phyloP scores from a whole-genome alignment of 2,113 vertebrate species.

The Melanostigma gelatinosum region DNA sequence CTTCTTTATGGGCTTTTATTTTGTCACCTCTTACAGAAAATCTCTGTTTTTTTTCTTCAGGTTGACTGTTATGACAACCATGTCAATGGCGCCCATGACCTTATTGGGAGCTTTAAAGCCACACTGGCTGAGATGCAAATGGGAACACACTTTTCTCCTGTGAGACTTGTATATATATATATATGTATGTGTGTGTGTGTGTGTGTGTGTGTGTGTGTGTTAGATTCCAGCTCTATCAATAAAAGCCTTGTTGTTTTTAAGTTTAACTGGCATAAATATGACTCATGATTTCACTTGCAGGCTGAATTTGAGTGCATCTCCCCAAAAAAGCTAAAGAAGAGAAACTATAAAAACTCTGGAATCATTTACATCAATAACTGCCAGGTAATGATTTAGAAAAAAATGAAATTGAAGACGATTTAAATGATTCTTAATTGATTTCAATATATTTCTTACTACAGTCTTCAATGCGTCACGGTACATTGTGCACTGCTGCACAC shows the following conservation, averaged over 20 bases:
- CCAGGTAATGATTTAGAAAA: slow-evolving; percentile 82
- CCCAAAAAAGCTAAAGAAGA: slow-evolving; percentile 92
- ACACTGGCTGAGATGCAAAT: slow-evolving; percentile 88
- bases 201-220: not conserved
- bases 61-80: slow-evolving; percentile 94
- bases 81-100: slow-evolving; percentile 89
- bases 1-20: not conserved
- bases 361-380: slow-evolving; percentile 89
- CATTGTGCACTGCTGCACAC: not conserved
- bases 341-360: slow-evolving; percentile 94
- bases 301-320: slow-evolving; percentile 92
- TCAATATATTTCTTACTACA: not conserved
- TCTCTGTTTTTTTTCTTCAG: slow-evolving; percentile 73
- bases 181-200: not conserved
- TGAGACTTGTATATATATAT: slow-evolving; percentile 70
- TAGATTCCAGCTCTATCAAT: not conserved
- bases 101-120: slow-evolving; percentile 91
- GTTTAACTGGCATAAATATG: not conserved
- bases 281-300: slow-evolving; percentile 69
- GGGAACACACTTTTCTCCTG: slow-evolving; percentile 85
- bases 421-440: not conserved
- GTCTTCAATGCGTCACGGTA: not conserved
- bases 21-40: not conserved
- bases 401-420: not conserved
- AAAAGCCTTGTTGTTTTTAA: not conserved